Evolutionary conservation across 2,888 invertebrate species (phyloP), one percentile per base, ranked within the genome.

Genomic region (Platerodrilus igneus): DNA sequence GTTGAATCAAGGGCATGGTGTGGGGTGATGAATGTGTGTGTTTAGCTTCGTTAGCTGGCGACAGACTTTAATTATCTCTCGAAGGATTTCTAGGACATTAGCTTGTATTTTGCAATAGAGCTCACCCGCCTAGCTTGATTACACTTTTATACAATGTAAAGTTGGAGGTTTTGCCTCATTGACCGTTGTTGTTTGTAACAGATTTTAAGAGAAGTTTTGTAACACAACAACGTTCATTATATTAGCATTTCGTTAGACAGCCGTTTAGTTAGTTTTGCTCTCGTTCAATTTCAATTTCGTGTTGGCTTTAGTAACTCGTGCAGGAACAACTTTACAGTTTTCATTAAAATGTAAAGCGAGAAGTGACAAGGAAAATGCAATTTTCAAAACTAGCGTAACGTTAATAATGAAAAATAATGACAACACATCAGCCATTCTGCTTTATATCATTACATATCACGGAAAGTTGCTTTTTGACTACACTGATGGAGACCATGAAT

Each of bases 361-460:
- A 46, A 37, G 38, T 47, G 50, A 48, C 50, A 56, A 50, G 55
- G 57, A 50, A 60, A 63, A 60, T 59, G 63, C 63, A 66, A 66
- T 66, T 66, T 66, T 59, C 55, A 63, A 63, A 65, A 62, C 63
- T 62, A 60, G 57, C 63, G 60, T 59, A 46, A 56, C 62, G 64
- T 66, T 58, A 65, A 62, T 66, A 66, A 66, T 64, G 66, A 65
- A 66, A 64, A 66, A 66, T 66, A 66, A 66, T 66, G 66, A 62
- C n/a, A n/a, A n/a, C 57, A 62, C 63, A 65, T 65, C 64, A 64
- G 62, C 59, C 59, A 56, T 55, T 55, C 55, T 56, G 57, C 56
- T 60, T 61, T 62, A 60, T 62, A 61, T 64, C 66, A 63, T 66
- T 66, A 66, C 64, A 64, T 63, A 63, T 65, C 64, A 66, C 63